A percentile compares a stretch with the other conserved stretches of the same genome.
Evolutionary conservation across 2,888 invertebrate genomes (phyloP).

Genomic region (Stenoptilia bipunctidactyla): DNA sequence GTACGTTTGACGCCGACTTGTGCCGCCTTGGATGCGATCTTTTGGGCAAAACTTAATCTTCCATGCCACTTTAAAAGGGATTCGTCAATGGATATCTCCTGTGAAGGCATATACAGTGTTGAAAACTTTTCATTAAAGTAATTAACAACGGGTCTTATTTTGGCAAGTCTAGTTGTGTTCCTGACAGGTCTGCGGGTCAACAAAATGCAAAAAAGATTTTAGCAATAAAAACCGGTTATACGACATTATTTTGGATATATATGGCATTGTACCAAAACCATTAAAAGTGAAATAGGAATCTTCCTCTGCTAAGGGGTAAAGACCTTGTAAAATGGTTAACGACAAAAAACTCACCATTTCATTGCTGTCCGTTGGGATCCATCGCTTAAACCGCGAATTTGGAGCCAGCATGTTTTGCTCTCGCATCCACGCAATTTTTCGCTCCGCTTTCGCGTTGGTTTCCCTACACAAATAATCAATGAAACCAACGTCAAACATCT

Average conservation of each 20-base stretch:
- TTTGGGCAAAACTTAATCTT: conserved; percentile 16
- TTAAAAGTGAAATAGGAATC: conserved; percentile 16
- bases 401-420: conserved; percentile 5
- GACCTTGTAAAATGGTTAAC: conserved; percentile 15
- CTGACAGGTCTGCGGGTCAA: conserved; percentile 11
- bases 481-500: conserved; percentile 10
- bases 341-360: conserved; percentile 17
- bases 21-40: conserved; percentile 7
- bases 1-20: conserved; percentile 11
- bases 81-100: conserved; percentile 21
- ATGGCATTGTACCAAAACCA: conserved; percentile 9
- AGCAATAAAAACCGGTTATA: conserved; percentile 17
- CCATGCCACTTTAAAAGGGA: conserved; percentile 20
- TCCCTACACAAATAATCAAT: conserved; percentile 9
- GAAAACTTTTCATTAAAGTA: conserved; percentile 19
- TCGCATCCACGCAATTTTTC: conserved; percentile 5
- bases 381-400: conserved; percentile 6
- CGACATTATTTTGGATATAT: conserved; percentile 15
- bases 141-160: conserved; percentile 16
- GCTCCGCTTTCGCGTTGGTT: conserved; percentile 9
- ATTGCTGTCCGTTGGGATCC: conserved; percentile 13
- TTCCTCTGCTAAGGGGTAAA: conserved; percentile 18
- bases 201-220: conserved; percentile 17
- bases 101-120: conserved; percentile 15
- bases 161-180: conserved; percentile 11